Conservation (phyloP, 2,797 vertebrate genomes). For the Microctenopoma lineatum region DNA sequence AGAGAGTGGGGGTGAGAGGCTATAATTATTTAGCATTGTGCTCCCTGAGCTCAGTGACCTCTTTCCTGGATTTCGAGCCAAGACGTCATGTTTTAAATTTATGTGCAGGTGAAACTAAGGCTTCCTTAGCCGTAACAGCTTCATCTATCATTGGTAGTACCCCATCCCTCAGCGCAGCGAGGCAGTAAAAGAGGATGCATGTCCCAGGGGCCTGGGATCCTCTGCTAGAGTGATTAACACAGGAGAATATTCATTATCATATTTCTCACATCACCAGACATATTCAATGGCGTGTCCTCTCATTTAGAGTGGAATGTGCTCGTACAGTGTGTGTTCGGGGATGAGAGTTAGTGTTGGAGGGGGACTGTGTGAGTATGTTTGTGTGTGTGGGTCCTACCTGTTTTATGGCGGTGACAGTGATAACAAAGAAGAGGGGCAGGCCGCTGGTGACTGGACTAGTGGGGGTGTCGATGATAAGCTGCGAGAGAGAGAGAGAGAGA, state of each 20-base stretch:
- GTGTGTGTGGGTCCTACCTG: constrained; percentile 85
- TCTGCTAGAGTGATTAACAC: constrained; percentile 77
- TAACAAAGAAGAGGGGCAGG: constrained; percentile 97
- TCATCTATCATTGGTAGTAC: constrained; percentile 73
- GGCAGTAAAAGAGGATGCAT: constrained; percentile 51
- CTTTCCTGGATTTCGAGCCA: constrained; percentile 67
- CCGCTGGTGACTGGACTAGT: constrained; percentile 98
- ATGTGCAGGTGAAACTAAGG: constrained; percentile 59
- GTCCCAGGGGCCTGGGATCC: constrained; percentile 62
- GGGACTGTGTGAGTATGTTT: constrained; percentile 18
- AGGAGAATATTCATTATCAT: constrained; percentile 81
- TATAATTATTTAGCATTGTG: constrained; percentile 72
- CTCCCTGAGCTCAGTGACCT: constrained; percentile 64
- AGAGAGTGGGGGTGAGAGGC: constrained; percentile 52
- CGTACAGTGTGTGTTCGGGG: constrained; percentile 14
- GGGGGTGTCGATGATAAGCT: constrained; percentile 98
- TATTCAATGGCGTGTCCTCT: constrained; percentile 76
- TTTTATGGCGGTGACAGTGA: constrained; percentile 97
- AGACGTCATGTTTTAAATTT: constrained; percentile 69
- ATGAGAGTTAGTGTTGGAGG: constrained; percentile 9
- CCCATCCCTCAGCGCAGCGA: constrained; percentile 53
- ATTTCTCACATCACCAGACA: constrained; percentile 83
- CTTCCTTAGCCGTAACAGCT: constrained; percentile 60
- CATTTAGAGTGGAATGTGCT: constrained; percentile 70
- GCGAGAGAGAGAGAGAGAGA: constrained; percentile 43